These are phyloP conservation scores for Trissolcus japonicus DNA, from an alignment of 2,888 invertebrate genomes.

Conservation along the genomic window DNA sequence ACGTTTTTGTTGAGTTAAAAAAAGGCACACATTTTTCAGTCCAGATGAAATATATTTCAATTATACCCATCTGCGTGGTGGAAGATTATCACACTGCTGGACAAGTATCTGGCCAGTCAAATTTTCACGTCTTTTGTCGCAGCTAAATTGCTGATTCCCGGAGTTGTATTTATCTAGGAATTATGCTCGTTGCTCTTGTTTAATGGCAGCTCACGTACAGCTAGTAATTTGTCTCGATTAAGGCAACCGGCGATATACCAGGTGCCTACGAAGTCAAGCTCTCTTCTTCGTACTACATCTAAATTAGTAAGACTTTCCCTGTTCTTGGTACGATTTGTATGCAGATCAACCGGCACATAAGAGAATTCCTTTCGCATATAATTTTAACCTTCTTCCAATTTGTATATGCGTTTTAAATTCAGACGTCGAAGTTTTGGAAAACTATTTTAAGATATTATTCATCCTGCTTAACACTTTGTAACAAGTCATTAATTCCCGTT, in stretches of 20 bases:
- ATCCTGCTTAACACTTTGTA: no score
- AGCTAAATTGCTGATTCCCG: constrained; percentile 26
- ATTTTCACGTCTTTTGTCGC: constrained; percentile 26
- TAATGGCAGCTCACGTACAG: constrained; percentile 47
- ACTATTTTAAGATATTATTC: no score
- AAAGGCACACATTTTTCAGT: no score
- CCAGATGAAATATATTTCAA: no score
- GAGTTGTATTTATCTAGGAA: constrained; percentile 39
- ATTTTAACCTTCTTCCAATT: constrained; percentile 27
- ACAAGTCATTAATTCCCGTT: no score
- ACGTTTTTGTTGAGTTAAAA: no score
- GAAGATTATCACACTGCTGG: no score
- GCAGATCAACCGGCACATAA: constrained; percentile 30
- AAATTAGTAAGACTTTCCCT: constrained; percentile 38
- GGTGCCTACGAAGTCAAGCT: constrained; percentile 30
- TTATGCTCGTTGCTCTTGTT: constrained; percentile 47
- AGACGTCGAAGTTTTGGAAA: constrained; percentile 24
- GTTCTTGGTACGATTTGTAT: constrained; percentile 30
- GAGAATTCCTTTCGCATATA: constrained; percentile 33
- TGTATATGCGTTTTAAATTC: constrained; percentile 14
- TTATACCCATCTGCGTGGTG: no score
- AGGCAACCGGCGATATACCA: constrained; percentile 40
- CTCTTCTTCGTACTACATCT: constrained; percentile 28
- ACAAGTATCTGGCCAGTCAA: constrained; percentile 10
- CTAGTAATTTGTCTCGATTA: constrained; percentile 51